Evolutionary conservation across 2,113 vertebrate species (phyloP), one percentile per base, ranked within the genome.

Genomic region (Bubo scandiacus): DNA sequence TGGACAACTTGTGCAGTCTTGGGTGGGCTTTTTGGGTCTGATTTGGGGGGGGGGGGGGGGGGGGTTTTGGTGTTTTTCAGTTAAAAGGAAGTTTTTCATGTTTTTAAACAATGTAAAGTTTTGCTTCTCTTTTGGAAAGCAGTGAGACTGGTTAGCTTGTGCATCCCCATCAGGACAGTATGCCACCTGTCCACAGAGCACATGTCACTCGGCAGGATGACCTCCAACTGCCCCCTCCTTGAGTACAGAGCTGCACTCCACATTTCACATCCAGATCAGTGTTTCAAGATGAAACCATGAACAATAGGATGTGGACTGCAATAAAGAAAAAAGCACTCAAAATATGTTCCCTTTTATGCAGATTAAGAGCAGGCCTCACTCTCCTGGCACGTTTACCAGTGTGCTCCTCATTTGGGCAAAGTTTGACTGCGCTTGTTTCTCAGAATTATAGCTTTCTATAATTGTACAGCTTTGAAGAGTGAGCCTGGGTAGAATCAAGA

Each of bases 401-500:
- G 25, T 52, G 49, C 45, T 88, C 75, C 34, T 95, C 72, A 51
- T 85, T 79, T 95, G 61, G 70, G 65, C 47, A 86, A 93, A 83
- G 59, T 88, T 55, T 88, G 58, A 81, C 86, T 92, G 80, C 89
- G 65, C 83, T 94, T 91, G 65, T 93, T 84, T 94, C 86, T 79
- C 80, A 95, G 68, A 88, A 84, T 65, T 81, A 61, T 2, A 91
- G 58, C 57, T 91, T 91, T 91, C 73, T 89, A 25, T 79, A 94
- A 89, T 17, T 71, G 67, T 57, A 49, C 81, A 85, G 29, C 73
- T 91, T 81, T 85, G 70, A 94, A 91, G 20, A 95, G 6, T 32
- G n/a, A 92, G 73, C 57, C 86, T 94, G 74, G 65, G 62, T 68
- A 94, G 58, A 91, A 93, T 81, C 68, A 91, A 92, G 38, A 52